These are phyloP conservation scores for Characodon lateralis DNA, from an alignment of 2,797 vertebrate species.

Conservation along the genomic window DNA sequence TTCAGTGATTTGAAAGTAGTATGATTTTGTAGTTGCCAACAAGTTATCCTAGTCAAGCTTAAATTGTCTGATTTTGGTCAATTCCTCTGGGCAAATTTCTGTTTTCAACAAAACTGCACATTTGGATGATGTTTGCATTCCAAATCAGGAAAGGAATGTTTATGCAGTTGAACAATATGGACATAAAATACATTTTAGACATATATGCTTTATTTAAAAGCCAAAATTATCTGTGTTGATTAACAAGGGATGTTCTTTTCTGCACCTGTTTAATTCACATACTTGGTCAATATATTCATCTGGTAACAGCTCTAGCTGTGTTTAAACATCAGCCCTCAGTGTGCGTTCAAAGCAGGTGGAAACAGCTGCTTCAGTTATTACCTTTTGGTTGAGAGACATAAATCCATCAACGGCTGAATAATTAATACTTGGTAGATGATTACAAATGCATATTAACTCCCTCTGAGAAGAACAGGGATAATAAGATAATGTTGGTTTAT, in stretches of 20 bases:
- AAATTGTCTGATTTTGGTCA: neutral
- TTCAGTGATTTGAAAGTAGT: neutral
- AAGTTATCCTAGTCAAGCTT: neutral
- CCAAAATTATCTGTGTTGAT: neutral
- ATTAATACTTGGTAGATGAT: constrained; percentile 58
- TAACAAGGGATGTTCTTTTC: neutral
- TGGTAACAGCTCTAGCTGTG: constrained; percentile 12
- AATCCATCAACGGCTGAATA: constrained; percentile 54
- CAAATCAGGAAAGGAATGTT: neutral
- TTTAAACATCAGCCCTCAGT: constrained; percentile 7
- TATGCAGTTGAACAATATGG: neutral
- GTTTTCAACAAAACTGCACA: neutral
- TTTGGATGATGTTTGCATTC: neutral
- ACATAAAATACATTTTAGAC: neutral
- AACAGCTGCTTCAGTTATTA: constrained; percentile 36
- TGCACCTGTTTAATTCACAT: neutral
- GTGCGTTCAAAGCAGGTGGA: constrained; percentile 23
- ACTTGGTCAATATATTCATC: neutral
- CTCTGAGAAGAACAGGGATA: constrained; percentile 25
- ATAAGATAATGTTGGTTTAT: constrained; percentile 21
- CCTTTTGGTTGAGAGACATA: constrained; percentile 30
- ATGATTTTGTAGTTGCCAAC: neutral
- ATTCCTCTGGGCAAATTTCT: neutral
- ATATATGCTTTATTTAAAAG: neutral
- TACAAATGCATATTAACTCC: constrained; percentile 53